Conservation (phyloP, 2,797 vertebrate species). For the Pygocentrus nattereri region DNA sequence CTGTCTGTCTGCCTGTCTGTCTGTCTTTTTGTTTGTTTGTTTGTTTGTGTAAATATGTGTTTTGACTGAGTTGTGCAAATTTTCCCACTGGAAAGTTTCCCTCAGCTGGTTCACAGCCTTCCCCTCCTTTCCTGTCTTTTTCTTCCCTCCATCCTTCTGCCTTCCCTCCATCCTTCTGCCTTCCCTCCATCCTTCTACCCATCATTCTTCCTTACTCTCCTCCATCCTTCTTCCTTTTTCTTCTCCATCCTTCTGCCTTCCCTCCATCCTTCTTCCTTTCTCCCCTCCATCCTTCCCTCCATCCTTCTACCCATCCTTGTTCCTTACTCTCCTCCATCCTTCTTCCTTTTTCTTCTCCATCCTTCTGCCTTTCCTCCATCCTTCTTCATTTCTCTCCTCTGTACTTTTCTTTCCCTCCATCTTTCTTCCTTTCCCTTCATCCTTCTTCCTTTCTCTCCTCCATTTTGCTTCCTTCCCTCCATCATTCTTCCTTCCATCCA, state of each 20-base stretch:
- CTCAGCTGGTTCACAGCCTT: not conserved
- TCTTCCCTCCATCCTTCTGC: not conserved
- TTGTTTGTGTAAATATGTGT: constrained; percentile 1
- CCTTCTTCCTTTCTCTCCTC: no score
- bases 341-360: no score
- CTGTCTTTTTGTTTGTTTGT: constrained; percentile 52
- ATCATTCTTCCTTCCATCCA: no score
- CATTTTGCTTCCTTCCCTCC: not conserved
- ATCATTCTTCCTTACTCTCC: no score
- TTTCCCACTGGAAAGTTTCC: constrained; percentile 3
- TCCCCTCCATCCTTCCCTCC: not conserved
- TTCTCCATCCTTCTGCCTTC: not conserved
- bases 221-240: not conserved
- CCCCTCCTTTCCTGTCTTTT: no score
- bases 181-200: not conserved
- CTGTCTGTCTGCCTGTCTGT: no score
- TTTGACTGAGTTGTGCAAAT: not conserved
- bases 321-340: no score
- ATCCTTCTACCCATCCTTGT: not conserved
- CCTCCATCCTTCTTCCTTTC: no score
- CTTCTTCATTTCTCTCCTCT: no score
- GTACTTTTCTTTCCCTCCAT: no score
- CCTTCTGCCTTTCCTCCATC: no score
- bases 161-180: not conserved
- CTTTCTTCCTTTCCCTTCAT: not conserved